Conservation (phyloP, 2,113 vertebrate genomes). For the Pampusana beccarii region DNA sequence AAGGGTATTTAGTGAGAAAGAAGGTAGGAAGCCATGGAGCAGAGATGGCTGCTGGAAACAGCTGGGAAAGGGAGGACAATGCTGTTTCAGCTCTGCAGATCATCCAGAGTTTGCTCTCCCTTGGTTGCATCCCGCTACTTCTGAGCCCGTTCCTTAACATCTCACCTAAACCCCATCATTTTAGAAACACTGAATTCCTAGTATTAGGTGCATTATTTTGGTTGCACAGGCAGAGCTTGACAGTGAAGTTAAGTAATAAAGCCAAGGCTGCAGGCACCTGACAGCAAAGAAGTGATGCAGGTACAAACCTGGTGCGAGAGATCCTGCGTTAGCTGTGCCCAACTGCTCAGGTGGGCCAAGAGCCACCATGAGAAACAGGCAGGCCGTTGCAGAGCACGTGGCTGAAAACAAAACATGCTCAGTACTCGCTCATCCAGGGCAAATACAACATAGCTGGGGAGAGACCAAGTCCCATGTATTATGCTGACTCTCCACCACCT, state of each 20-base stretch:
- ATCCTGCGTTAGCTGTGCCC: background rate
- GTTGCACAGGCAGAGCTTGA: background rate
- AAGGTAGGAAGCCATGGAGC: background rate
- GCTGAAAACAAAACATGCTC: background rate
- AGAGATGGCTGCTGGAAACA: background rate
- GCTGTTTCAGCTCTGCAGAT: background rate
- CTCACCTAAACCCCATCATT: background rate
- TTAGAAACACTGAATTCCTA: background rate
- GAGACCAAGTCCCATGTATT: background rate
- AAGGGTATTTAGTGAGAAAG: background rate
- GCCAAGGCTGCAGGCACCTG: background rate
- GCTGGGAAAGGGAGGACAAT: background rate
- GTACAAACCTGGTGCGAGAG: background rate
- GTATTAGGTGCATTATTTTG: background rate
- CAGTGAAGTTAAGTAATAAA: background rate
- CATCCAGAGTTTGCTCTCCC: background rate
- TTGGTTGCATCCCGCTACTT: background rate
- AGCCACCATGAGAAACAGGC: background rate
- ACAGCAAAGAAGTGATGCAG: background rate
- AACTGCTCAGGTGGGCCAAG: accelerated
- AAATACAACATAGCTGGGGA: background rate
- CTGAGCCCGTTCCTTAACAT: background rate
- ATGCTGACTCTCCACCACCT: background rate
- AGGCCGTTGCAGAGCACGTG: accelerated
- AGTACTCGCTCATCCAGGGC: background rate